Conservation (phyloP, 2,113 vertebrate species). For the Nothocercus julius region DNA sequence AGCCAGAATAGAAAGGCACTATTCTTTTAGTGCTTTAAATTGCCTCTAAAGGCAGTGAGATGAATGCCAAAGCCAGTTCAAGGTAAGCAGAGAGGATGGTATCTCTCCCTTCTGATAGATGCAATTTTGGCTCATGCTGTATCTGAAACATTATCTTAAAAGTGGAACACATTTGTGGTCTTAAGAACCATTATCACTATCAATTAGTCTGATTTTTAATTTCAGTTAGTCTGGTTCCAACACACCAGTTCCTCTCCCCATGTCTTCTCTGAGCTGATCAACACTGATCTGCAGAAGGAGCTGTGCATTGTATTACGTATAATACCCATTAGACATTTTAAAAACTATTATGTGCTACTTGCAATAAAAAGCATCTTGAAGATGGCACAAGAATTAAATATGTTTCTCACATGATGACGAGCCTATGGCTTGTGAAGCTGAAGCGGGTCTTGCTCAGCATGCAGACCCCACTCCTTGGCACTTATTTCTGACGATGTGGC, state of each 20-base stretch:
- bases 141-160: background rate
- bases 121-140: background rate
- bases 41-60: background rate
- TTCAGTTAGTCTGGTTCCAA: background rate
- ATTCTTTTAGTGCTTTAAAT: background rate
- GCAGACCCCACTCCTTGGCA: background rate
- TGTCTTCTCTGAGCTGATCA: background rate
- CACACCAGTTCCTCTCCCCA: background rate
- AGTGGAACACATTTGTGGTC: background rate
- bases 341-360: background rate
- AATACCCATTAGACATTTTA: background rate
- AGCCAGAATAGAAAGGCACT: background rate
- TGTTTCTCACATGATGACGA: background rate
- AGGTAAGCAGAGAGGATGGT: background rate
- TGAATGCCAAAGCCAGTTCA: background rate
- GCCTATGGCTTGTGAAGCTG: background rate
- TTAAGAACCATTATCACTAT: background rate
- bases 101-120: background rate
- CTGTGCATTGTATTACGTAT: accelerated
- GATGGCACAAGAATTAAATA: background rate
- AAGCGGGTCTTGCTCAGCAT: background rate
- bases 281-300: background rate
- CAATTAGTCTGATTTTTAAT: background rate
- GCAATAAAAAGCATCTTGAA: background rate
- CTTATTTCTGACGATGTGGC: background rate